A percentile compares a stretch with the other conserved stretches of the same genome.
Conservation (phyloP, 2,888 invertebrate genomes). For the Drosophila flavopinicola region DNA sequence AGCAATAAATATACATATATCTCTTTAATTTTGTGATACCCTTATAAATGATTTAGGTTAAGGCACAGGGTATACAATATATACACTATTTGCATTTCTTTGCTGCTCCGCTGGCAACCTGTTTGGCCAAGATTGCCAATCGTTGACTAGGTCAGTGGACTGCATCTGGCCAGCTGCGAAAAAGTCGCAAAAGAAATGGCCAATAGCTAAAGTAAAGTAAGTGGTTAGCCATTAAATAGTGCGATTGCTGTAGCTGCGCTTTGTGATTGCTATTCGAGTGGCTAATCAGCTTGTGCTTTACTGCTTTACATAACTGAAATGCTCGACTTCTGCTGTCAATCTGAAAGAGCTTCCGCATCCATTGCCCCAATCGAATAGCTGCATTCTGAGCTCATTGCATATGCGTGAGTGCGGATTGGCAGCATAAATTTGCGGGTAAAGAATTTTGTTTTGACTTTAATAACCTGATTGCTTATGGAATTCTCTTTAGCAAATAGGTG, state of each 20-base stretch:
- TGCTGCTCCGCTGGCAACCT: conserved; percentile 35
- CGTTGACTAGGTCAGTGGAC: conserved; percentile 66
- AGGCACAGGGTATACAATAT: conserved; percentile 8
- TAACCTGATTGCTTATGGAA: conserved; percentile 60
- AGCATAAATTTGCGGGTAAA: conserved; percentile 63
- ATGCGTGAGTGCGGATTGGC: conserved; percentile 58
- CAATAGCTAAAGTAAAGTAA: conserved; percentile 5
- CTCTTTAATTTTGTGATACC: not conserved
- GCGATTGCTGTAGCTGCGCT: conserved; percentile 12
- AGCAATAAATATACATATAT: not conserved
- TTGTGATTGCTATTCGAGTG: conserved; percentile 14
- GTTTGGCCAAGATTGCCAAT: conserved; percentile 39
- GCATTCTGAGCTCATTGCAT: conserved; percentile 52
- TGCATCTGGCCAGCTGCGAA: conserved; percentile 26
- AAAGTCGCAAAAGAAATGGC: conserved; percentile 37
- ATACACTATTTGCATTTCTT: conserved; percentile 23
- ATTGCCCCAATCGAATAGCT: conserved; percentile 4
- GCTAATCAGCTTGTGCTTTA: not conserved
- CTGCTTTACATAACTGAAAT: conserved; percentile 44
- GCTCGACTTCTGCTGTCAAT: conserved; percentile 25
- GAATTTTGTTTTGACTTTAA: conserved; percentile 58
- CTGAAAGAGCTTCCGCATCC: conserved; percentile 55
- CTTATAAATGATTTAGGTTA: not conserved
- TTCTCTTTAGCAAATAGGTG: conserved; percentile 25
- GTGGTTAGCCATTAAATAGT: not conserved